These are phyloP conservation scores for Petrocephalus sullivani DNA, from an alignment of 2,797 vertebrate species.

Conservation along the genomic window DNA sequence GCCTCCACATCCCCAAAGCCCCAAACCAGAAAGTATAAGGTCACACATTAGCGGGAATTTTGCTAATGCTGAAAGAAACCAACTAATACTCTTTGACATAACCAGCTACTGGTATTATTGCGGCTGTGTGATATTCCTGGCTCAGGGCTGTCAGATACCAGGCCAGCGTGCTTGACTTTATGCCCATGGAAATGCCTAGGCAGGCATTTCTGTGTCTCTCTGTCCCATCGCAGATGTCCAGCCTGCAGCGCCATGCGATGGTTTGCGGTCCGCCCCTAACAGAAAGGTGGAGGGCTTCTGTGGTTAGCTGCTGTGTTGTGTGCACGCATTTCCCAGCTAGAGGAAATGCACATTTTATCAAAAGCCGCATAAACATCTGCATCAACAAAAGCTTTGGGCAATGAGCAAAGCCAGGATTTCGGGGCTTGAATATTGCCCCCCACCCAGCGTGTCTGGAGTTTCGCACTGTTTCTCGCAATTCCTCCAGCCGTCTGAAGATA, in stretches of 20 bases:
- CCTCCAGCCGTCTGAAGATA: background rate
- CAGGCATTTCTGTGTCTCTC: background rate
- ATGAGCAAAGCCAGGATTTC: background rate
- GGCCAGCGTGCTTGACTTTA: background rate
- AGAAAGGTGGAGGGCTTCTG: background rate
- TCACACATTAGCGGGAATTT: background rate
- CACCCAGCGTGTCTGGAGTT: background rate
- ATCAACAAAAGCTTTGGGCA: background rate
- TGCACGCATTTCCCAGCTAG: slow-evolving; percentile 15
- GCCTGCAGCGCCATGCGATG: background rate
- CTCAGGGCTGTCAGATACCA: background rate
- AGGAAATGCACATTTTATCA: background rate
- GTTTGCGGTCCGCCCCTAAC: background rate
- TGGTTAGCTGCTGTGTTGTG: slow-evolving; percentile 10
- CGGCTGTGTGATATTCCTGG: background rate
- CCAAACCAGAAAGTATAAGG: background rate
- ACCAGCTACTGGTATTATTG: background rate
- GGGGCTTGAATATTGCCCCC: background rate
- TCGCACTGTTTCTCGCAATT: background rate
- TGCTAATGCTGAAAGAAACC: background rate
- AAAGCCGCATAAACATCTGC: slow-evolving; percentile 8
- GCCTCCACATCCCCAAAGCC: background rate
- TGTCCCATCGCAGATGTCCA: background rate
- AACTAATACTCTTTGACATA: background rate
- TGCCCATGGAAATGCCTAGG: background rate